Percentiles rank a stretch among this genome's conserved stretches.
Conservation (phyloP, 2,797 vertebrate species). For the Lycodopsis pacificus region DNA sequence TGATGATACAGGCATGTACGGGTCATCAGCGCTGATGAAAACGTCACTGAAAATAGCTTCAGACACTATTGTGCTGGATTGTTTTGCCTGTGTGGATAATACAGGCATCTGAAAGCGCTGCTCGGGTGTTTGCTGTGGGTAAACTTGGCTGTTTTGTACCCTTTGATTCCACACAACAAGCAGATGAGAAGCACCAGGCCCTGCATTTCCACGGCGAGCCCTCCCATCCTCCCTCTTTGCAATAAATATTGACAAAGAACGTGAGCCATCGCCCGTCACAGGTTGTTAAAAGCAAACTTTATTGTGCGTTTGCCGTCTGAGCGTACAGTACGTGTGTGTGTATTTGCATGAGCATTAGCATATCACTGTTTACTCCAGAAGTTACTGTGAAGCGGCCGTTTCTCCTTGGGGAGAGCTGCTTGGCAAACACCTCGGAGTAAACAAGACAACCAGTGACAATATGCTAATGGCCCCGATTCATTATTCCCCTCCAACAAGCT, state of each 20-base stretch:
- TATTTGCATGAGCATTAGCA: slow-evolving; percentile 66
- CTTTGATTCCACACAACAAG: slow-evolving; percentile 62
- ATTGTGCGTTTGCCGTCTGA: slow-evolving; percentile 56
- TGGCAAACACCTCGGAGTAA: slow-evolving; percentile 80
- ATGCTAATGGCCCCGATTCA: slow-evolving; percentile 78
- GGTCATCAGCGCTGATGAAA: slow-evolving; percentile 31
- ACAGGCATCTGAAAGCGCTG: slow-evolving; percentile 19
- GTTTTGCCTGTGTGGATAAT: slow-evolving; percentile 28
- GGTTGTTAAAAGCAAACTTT: slow-evolving; percentile 78
- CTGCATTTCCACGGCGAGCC: slow-evolving; percentile 42
- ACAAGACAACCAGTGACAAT: slow-evolving; percentile 81
- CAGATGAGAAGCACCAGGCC: slow-evolving; percentile 44
- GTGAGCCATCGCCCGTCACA: slow-evolving; percentile 66
- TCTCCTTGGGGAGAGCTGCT: slow-evolving; percentile 79
- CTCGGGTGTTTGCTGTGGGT: slow-evolving; percentile 45
- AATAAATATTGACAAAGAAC: slow-evolving; percentile 76
- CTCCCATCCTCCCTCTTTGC: slow-evolving; percentile 49
- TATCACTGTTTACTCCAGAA: slow-evolving; percentile 79
- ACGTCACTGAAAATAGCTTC: slow-evolving; percentile 30
- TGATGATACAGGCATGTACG: slow-evolving; percentile 11
- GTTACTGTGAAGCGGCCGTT: slow-evolving; percentile 75
- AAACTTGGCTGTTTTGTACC: slow-evolving; percentile 54
- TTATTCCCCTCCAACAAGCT: slow-evolving; percentile 75
- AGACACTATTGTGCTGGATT: not conserved
- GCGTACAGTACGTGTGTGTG: slow-evolving; percentile 40